These are phyloP conservation scores for Chloropsis hardwickii DNA, from an alignment of 2,113 vertebrate genomes.

Conservation along the genomic window DNA sequence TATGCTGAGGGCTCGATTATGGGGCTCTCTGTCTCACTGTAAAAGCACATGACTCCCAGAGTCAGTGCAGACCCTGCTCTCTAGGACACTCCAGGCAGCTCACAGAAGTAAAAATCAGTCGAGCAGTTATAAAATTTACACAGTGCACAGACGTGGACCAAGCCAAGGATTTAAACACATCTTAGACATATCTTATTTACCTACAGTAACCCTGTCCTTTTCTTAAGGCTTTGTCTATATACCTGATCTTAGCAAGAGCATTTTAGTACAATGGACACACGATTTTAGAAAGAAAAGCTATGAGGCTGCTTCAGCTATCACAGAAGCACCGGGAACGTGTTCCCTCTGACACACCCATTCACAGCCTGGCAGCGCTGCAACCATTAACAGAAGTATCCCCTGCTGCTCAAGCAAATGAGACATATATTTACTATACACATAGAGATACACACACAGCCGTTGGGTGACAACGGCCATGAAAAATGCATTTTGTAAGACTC, in stretches of 20 bases:
- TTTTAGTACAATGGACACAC: neutral
- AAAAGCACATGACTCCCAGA: neutral
- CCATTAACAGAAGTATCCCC: neutral
- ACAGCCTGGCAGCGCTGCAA: neutral
- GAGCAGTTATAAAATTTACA: neutral
- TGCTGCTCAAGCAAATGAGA: neutral
- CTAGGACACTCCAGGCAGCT: conserved; percentile 28
- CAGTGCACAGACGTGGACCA: neutral
- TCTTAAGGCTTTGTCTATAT: neutral
- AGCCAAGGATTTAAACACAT: neutral
- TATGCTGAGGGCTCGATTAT: neutral
- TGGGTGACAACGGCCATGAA: neutral
- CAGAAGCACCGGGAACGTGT: neutral
- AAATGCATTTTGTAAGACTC: conserved; percentile 20
- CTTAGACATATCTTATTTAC: neutral
- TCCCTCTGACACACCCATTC: conserved; percentile 31
- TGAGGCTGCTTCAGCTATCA: neutral
- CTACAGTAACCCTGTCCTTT: neutral
- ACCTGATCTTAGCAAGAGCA: neutral
- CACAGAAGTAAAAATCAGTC: conserved; percentile 44
- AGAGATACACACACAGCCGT: neutral
- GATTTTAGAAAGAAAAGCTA: neutral
- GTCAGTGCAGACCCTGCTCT: neutral
- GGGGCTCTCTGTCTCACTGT: neutral
- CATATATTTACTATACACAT: neutral